phyloP scores from a whole-genome alignment of 2,797 vertebrate species.

The Myioborus melanocephalus region DNA sequence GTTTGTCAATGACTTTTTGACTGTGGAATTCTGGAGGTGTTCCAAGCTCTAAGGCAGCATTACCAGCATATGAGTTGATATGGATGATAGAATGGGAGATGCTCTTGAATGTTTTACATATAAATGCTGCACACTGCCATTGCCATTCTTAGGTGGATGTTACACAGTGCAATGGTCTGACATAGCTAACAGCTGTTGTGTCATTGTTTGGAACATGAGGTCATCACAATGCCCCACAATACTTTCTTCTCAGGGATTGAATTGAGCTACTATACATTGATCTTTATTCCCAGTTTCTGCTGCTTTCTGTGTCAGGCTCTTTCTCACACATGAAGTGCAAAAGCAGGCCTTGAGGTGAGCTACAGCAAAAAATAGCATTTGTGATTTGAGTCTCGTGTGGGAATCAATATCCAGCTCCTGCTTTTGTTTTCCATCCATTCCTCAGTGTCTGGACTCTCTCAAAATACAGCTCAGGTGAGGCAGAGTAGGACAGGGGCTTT shows the following conservation, averaged over 20 bases:
- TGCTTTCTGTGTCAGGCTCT: not conserved
- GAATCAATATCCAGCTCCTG: not conserved
- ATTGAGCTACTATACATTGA: not conserved
- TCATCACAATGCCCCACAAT: not conserved
- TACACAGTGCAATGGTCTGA: not conserved
- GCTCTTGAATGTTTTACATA: not conserved
- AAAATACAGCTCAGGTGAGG: slow-evolving; percentile 14
- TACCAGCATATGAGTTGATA: not conserved
- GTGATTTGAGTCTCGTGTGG: not conserved
- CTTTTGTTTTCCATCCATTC: not conserved
- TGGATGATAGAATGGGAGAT: not conserved
- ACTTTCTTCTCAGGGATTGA: not conserved
- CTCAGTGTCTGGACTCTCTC: not conserved
- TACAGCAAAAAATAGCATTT: not conserved
- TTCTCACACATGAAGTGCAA: not conserved
- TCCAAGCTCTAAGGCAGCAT: not conserved
- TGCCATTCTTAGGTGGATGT: not conserved
- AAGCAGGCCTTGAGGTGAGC: not conserved
- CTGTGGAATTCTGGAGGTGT: not conserved
- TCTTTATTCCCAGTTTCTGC: not conserved
- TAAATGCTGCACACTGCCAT: not conserved
- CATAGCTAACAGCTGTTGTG: not conserved
- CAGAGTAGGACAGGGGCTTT: not conserved
- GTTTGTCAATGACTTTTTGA: not conserved
- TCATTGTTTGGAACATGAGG: not conserved